These are phyloP conservation scores for Antennarius striatus DNA, from an alignment of 2,113 vertebrate species.

Conservation along the genomic window DNA sequence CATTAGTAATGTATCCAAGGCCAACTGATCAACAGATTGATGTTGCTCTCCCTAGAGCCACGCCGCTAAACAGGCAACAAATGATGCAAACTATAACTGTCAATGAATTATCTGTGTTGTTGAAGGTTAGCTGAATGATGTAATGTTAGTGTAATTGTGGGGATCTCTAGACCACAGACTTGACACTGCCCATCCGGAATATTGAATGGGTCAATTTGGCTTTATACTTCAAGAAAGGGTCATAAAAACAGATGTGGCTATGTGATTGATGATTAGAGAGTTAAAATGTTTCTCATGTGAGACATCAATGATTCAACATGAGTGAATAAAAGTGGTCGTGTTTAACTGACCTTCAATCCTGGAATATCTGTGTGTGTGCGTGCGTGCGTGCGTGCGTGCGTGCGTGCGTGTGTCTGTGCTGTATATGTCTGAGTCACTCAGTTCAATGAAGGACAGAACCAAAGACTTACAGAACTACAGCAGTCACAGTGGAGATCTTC, in stretches of 20 bases:
- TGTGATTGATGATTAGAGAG: neutral
- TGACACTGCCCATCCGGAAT: neutral
- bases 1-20: neutral
- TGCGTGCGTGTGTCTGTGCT: neutral
- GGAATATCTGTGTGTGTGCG: neutral
- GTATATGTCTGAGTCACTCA: slow-evolving; percentile 12
- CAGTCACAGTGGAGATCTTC: neutral
- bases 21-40: no score
- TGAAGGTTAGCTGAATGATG: neutral
- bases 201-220: neutral
- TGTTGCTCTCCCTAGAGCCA: no score
- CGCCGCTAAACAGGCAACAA: neutral
- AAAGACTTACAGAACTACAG: neutral
- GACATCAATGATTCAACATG: slow-evolving; percentile 2
- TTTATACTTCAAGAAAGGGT: neutral
- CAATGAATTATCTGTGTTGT: neutral
- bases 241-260: neutral
- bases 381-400: no score
- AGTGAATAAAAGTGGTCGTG: slow-evolving; percentile 1
- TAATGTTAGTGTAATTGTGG: slow-evolving; percentile 5
- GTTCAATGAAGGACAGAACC: neutral
- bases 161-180: neutral
- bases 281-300: neutral
- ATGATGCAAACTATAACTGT: neutral
- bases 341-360: slow-evolving; percentile 2